Conservation (phyloP, 2,113 vertebrate species). For the Mystacornis crossleyi region DNA sequence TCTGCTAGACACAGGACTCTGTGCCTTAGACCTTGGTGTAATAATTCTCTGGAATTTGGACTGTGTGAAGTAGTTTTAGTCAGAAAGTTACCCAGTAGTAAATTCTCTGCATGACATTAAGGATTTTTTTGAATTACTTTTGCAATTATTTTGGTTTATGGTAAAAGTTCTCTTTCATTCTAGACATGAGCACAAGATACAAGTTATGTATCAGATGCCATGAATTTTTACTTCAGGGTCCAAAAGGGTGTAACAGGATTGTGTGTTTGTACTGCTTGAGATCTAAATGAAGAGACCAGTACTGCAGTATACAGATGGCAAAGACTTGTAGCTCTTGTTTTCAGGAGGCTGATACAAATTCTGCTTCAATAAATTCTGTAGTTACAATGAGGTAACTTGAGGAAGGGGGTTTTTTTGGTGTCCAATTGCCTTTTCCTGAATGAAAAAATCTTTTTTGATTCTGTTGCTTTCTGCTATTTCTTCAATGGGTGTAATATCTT, state of each 20-base stretch:
- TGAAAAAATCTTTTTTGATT: background rate
- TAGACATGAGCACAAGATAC: background rate
- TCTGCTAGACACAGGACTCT: constrained; percentile 72
- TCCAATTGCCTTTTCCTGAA: background rate
- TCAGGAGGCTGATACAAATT: background rate
- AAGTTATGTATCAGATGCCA: background rate
- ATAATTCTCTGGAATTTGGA: constrained; percentile 60
- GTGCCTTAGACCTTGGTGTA: constrained; percentile 70
- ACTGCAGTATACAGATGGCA: background rate
- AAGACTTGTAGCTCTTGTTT: background rate
- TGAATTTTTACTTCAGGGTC: background rate
- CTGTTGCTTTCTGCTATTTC: constrained; percentile 73
- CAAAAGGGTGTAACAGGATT: background rate
- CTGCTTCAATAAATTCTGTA: background rate
- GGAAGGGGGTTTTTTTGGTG: background rate
- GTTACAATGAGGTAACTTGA: background rate
- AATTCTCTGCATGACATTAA: background rate
- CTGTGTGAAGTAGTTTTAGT: constrained; percentile 74
- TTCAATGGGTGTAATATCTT: constrained; percentile 77
- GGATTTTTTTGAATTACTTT: background rate
- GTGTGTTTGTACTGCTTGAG: background rate
- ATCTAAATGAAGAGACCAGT: background rate
- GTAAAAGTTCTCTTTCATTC: background rate
- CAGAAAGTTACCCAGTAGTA: background rate
- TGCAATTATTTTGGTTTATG: background rate